These are phyloP conservation scores for Chelonus insularis DNA, from an alignment of 1,140 invertebrate species.

Conservation along the genomic window DNA sequence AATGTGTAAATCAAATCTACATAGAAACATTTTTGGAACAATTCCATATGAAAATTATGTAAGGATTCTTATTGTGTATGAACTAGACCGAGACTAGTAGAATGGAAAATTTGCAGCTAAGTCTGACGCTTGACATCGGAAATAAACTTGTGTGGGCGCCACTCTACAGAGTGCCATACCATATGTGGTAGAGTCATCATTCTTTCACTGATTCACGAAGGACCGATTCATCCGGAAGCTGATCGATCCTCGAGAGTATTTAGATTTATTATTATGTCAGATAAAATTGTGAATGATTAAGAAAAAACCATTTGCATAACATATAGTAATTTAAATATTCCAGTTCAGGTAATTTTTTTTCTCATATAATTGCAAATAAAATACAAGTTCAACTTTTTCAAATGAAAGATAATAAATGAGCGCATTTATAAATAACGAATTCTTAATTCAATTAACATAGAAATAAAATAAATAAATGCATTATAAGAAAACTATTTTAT, in stretches of 20 bases:
- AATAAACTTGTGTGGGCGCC: slow-evolving; percentile 12
- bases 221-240: slow-evolving; percentile 20
- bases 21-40: too few species aligned
- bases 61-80: neutral
- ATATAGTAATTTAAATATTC: too few species aligned
- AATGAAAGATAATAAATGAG: too few species aligned
- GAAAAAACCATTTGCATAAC: neutral
- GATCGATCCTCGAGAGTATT: neutral
- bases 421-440: too few species aligned
- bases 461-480: too few species aligned
- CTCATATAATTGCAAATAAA: too few species aligned
- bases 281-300: neutral
- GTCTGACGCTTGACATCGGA: neutral
- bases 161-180: neutral
- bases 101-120: slow-evolving; percentile 8
- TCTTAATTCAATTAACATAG: too few species aligned
- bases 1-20: too few species aligned
- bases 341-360: too few species aligned
- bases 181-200: slow-evolving; percentile 33
- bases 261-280: neutral
- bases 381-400: too few species aligned
- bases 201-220: slow-evolving; percentile 32
- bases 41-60: too few species aligned
- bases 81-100: neutral
- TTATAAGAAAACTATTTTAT: too few species aligned